phyloP scores from a whole-genome alignment of 2,888 invertebrate species.

The Poecilus cupreus region DNA sequence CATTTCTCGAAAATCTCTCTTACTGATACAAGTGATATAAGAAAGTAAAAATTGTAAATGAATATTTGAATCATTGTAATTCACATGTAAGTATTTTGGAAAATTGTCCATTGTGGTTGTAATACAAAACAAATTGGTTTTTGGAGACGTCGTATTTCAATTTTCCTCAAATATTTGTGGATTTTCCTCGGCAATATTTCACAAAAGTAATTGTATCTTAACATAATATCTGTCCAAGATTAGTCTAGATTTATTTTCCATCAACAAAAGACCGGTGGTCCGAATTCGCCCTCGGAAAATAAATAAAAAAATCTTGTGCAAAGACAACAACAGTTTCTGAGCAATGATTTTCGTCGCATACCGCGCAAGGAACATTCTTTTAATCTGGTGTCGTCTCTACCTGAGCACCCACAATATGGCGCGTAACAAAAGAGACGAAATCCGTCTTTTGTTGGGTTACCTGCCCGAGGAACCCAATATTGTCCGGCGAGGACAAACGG shows the following conservation, averaged over 20 bases:
- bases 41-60: too few species aligned
- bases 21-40: too few species aligned
- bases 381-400: slow-evolving; percentile 44
- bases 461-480: slow-evolving; percentile 29
- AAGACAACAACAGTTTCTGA: slow-evolving; percentile 36
- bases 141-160: neutral
- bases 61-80: too few species aligned
- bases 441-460: slow-evolving; percentile 34
- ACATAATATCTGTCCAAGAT: slow-evolving; percentile 27
- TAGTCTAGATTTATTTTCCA: slow-evolving; percentile 30
- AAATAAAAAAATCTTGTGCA: slow-evolving; percentile 29
- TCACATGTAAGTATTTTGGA: too few species aligned
- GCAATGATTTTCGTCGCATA: slow-evolving; percentile 25
- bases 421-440: slow-evolving; percentile 31
- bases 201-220: slow-evolving; percentile 27
- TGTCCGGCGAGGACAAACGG: slow-evolving; percentile 32
- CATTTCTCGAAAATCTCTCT: too few species aligned
- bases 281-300: neutral
- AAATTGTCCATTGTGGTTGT: too few species aligned
- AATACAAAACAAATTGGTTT: too few species aligned
- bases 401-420: slow-evolving; percentile 40
- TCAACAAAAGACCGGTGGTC: slow-evolving; percentile 35
- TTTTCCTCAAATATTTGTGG: neutral
- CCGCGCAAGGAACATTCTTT: slow-evolving; percentile 34
- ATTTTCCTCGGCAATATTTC: neutral